phyloP scores from a whole-genome alignment of 2,888 invertebrate genomes.

The Sylvicola fuscatus region DNA sequence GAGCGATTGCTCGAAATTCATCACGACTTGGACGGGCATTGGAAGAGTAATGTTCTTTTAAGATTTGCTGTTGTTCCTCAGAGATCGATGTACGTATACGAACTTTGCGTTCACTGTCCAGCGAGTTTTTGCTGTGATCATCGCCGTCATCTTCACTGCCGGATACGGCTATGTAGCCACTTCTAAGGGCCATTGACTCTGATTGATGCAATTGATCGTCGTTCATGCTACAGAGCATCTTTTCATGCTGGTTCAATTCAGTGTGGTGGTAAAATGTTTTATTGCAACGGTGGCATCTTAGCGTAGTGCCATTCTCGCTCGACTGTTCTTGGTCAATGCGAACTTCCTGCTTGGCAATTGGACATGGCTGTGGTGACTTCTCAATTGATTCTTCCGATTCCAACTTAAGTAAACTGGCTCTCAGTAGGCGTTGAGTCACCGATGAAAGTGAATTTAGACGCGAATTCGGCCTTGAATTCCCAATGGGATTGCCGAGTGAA shows the following conservation, averaged over 20 bases:
- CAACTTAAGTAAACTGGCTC: too few species aligned
- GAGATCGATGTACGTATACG: constrained; percentile 85
- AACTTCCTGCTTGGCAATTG: constrained; percentile 16
- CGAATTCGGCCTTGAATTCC: too few species aligned
- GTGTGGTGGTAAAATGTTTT: constrained; percentile 34
- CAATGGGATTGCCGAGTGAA: too few species aligned
- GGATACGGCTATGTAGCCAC: constrained; percentile 19
- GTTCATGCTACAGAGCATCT: constrained; percentile 30
- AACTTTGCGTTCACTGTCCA: constrained; percentile 54
- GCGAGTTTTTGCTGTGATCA: constrained; percentile 30
- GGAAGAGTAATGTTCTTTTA: constrained; percentile 72
- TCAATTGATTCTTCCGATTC: too few species aligned
- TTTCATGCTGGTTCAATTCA: constrained; percentile 52
- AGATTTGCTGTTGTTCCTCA: constrained; percentile 76
- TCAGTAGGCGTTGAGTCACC: too few species aligned
- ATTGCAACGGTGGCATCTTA: constrained; percentile 37
- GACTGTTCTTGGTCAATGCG: neutral
- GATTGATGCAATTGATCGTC: constrained; percentile 22
- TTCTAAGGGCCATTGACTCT: constrained; percentile 12
- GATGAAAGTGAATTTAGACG: too few species aligned
- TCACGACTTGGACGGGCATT: constrained; percentile 90
- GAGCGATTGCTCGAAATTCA: constrained; percentile 77
- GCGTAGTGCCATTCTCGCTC: constrained; percentile 7
- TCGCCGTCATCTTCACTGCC: constrained; percentile 40
- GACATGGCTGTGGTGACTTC: too few species aligned